Base-by-base conservation (phyloP, 2,113 vertebrate genomes). In the Lagopus leucura region DNA sequence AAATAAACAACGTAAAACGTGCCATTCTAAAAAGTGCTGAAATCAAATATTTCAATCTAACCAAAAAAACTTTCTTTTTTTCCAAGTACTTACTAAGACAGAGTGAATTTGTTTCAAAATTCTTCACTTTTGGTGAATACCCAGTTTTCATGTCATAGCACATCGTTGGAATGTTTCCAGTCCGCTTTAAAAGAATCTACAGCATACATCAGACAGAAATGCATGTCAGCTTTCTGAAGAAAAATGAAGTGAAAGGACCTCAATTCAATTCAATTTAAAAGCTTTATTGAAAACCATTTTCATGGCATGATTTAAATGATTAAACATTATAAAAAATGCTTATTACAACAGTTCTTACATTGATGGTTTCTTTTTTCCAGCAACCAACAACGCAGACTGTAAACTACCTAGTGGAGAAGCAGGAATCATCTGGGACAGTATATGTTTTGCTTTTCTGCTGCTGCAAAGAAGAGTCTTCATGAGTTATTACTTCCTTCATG, bases 381-480 rank as follows among this genome's bases (percentile, higher is more conserved):
- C 98, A 55, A 96, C 97, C 8, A 89, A 96, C 69, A 92, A 98
- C 82, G 38, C 77, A 47, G 97, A 98, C 12, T 99, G 99, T 88
- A 98, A 98, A 40, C 96, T 99, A 58, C 99, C 99, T 54, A 98
- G 97, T 14, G 98, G 98, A 67, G 99, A 99, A 95, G 99, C 99
- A 7, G 99, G 99, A 20, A 99, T 99, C 93, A 99, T 99, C 95
- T 99, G 99, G 99, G 99, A 99, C 98, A 99, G 99, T 86, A 99
- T 99, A 97, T 99, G 99, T 95, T 99, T 99, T 73, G 99, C 98
- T 69, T 99, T 99, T 96, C 97, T 99, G 36, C 97, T 99, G 93
- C 98, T 99, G 69, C 99, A 99, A 98, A 98, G 99, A 88, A 98
- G 99, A 70, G 99, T 99, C 69, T 99, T 99, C 97, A 99, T 99